These are phyloP conservation scores for Cylas formicarius DNA, from an alignment of 1,140 invertebrate species.

Conservation along the genomic window DNA sequence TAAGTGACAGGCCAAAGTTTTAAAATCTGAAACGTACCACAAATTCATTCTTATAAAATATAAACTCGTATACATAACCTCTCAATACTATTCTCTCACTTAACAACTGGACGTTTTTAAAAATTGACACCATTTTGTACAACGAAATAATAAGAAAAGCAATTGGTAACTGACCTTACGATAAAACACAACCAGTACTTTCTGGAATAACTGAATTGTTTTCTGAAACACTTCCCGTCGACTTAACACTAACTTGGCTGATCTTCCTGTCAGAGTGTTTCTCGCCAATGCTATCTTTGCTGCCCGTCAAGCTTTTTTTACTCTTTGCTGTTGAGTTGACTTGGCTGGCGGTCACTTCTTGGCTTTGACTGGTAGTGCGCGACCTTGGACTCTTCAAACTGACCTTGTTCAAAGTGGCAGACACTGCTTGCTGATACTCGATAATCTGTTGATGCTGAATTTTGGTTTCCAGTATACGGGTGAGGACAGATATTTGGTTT, in stretches of 20 bases:
- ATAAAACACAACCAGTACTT: slow-evolving; percentile 32
- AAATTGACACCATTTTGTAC: too few relatives aligned
- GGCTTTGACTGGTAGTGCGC: slow-evolving; percentile 37
- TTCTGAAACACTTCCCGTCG: slow-evolving; percentile 3
- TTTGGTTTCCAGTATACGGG: slow-evolving; percentile 50
- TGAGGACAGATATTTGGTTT: slow-evolving; percentile 61
- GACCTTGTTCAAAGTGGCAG: slow-evolving; percentile 34
- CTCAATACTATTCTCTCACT: too few relatives aligned
- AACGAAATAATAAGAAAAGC: too few relatives aligned
- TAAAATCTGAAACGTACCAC: too few relatives aligned
- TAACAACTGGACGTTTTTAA: too few relatives aligned
- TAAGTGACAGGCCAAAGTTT: too few relatives aligned
- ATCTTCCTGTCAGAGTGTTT: not conserved
- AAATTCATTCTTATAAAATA: too few relatives aligned
- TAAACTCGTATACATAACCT: too few relatives aligned
- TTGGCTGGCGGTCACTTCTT: slow-evolving; percentile 23
- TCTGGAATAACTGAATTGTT: slow-evolving; percentile 26
- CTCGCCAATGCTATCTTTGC: not conserved
- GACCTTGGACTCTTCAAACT: slow-evolving; percentile 27
- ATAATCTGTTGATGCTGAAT: slow-evolving; percentile 39
- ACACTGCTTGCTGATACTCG: slow-evolving; percentile 38
- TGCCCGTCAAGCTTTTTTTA: slow-evolving; percentile 11
- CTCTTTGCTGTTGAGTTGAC: slow-evolving; percentile 1
- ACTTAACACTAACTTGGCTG: not conserved
- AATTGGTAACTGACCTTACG: slow-evolving; percentile 25